Evolutionary conservation across 2,888 invertebrate genomes (phyloP), one percentile per base, ranked within the genome.

Genomic region (Ecliptopera silaceata): DNA sequence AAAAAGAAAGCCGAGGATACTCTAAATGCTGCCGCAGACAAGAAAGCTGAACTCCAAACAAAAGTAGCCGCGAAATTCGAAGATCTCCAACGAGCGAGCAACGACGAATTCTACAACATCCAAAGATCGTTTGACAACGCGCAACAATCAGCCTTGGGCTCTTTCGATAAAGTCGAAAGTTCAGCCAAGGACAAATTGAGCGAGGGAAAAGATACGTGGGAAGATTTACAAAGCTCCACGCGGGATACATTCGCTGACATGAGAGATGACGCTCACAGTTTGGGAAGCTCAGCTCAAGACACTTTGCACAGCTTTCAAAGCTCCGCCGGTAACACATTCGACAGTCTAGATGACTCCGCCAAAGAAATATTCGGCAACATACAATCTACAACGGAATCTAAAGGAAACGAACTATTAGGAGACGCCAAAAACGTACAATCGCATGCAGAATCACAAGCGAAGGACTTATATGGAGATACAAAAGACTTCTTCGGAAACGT

Each of bases 81-180:
- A 18, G 71, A 75, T 51, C 42, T 74, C 20, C 68, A 69, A 59
- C 65, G 68, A 62, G 64, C 74, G 18, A 71, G 84, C 22, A 77
- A 78, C 58, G 79, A 84, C 15, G 75, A 77, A 47, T 59, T 82
- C 20, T 73, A 80, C 49, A 78, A 83, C 56, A 59, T 88, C 34
- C 83, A 88, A 55, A 72, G 76, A 59, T 84, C 86, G 67, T 84
- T 85, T 74, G 84, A 77, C 72, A 77, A 83, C 75, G 79, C 75
- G 65, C 87, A 90, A 80, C 82, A 89, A 63, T 77, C 88, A 61
- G 71, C 89, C 84, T 88, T 89, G 75, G 82, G 86, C 78, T 69
- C 89, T 82, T 88, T 89, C 84, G 91, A 86, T 73, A 82, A 73
- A 65, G 59, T 89, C 83, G 89, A 90, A 89, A 86, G 86, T 81